Conservation (phyloP, 2,797 vertebrate genomes). For the Platyrinchus mystaceus region DNA sequence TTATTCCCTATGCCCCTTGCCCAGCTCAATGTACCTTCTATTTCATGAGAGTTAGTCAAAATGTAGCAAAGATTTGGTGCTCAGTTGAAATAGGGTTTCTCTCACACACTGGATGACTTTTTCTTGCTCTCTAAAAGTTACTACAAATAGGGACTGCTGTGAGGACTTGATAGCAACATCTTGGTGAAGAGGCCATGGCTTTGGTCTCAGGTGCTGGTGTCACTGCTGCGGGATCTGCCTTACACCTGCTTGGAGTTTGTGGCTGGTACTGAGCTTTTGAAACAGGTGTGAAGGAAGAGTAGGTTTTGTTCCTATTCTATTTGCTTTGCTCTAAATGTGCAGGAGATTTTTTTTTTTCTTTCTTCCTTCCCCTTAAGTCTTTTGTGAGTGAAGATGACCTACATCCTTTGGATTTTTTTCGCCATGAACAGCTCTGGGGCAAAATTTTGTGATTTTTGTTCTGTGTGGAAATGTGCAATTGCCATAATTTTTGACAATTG, state of each 20-base stretch:
- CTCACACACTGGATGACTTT: background rate
- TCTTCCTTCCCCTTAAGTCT: background rate
- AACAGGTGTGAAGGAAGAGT: background rate
- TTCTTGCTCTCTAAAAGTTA: background rate
- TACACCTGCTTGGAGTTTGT: background rate
- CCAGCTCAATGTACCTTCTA: background rate
- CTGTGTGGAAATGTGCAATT: background rate
- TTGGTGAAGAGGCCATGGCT: background rate
- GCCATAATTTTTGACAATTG: background rate
- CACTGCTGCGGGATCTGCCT: background rate
- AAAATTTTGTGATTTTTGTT: background rate
- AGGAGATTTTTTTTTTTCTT: background rate
- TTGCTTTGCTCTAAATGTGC: background rate
- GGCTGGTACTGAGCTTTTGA: fast-evolving
- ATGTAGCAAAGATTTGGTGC: background rate
- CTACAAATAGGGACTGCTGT: background rate
- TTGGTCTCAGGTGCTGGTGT: background rate
- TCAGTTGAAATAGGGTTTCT: background rate
- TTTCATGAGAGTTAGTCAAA: background rate
- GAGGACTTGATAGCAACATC: background rate
- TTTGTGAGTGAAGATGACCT: background rate
- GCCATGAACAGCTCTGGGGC: background rate
- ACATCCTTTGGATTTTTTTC: background rate
- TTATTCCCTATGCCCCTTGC: background rate
- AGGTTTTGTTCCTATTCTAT: background rate